Evolutionary conservation across 2,113 vertebrate genomes (phyloP).

Genomic region (Varanus komodoensis): DNA sequence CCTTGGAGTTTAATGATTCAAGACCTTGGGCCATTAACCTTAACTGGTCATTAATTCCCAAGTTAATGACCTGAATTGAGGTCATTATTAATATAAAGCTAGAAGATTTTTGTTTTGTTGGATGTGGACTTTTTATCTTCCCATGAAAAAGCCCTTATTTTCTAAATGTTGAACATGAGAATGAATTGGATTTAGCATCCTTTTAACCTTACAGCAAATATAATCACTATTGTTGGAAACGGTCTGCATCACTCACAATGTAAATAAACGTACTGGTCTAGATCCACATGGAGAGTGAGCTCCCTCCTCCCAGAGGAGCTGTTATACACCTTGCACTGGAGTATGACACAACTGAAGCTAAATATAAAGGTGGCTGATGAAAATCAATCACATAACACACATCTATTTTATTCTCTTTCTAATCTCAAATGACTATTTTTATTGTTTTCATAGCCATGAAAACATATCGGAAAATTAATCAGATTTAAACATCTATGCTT

Average conservation of each 20-base stretch:
- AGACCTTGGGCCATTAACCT: constrained; percentile 71
- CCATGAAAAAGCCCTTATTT: constrained; percentile 40
- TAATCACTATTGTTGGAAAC: background rate
- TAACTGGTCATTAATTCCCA: constrained; percentile 75
- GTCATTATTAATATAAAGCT: constrained; percentile 74
- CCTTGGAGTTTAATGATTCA: constrained; percentile 70
- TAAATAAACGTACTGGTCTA: constrained; percentile 61
- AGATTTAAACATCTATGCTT: background rate
- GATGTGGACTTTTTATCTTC: constrained; percentile 50
- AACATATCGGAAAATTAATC: constrained; percentile 2
- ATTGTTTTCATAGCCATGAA: constrained; percentile 49
- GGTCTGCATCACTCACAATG: constrained; percentile 53
- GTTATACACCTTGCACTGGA: background rate
- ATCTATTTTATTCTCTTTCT: background rate
- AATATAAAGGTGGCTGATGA: constrained; percentile 18
- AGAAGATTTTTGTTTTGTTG: constrained; percentile 64
- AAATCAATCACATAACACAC: constrained; percentile 42
- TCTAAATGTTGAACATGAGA: constrained; percentile 22
- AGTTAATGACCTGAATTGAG: constrained; percentile 71
- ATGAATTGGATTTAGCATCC: constrained; percentile 9
- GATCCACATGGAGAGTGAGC: background rate
- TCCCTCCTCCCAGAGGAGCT: background rate
- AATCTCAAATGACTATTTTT: constrained; percentile 60
- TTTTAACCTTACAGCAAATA: constrained; percentile 30
- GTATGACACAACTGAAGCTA: background rate